These are phyloP conservation scores for Halcyon malimbica DNA, from an alignment of 2,113 vertebrate species.

Conservation along the genomic window DNA sequence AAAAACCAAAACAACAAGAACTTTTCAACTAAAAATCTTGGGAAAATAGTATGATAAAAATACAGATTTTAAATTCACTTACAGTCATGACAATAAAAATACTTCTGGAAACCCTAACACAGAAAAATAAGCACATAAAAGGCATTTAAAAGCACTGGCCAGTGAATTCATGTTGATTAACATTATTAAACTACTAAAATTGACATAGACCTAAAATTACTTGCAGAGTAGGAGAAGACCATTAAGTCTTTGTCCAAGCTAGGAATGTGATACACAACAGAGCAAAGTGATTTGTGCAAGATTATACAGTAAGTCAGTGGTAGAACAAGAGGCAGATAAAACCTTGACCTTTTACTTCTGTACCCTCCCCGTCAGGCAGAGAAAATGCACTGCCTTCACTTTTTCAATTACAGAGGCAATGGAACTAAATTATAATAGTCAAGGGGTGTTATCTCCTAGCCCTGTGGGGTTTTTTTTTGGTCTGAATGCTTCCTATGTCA, in stretches of 20 bases:
- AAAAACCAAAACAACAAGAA: background rate
- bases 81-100: background rate
- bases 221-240: background rate
- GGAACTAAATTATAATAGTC: constrained; percentile 24
- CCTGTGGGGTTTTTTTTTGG: background rate
- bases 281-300: background rate
- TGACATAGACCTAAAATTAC: background rate
- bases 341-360: constrained; percentile 21
- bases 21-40: background rate
- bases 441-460: background rate
- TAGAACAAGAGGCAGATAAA: background rate
- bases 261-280: background rate
- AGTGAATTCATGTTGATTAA: background rate
- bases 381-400: constrained; percentile 31
- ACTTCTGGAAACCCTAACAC: background rate
- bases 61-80: background rate
- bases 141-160: background rate
- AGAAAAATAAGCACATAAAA: background rate
- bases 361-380: background rate
- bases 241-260: background rate
- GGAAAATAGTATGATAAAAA: background rate
- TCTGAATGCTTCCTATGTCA: constrained; percentile 6
- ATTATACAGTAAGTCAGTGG: background rate
- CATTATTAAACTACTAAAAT: background rate
- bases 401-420: constrained; percentile 34